These are phyloP conservation scores for Globodera ellingtonae DNA, from an alignment of 1,140 invertebrate species.

Conservation along the genomic window DNA sequence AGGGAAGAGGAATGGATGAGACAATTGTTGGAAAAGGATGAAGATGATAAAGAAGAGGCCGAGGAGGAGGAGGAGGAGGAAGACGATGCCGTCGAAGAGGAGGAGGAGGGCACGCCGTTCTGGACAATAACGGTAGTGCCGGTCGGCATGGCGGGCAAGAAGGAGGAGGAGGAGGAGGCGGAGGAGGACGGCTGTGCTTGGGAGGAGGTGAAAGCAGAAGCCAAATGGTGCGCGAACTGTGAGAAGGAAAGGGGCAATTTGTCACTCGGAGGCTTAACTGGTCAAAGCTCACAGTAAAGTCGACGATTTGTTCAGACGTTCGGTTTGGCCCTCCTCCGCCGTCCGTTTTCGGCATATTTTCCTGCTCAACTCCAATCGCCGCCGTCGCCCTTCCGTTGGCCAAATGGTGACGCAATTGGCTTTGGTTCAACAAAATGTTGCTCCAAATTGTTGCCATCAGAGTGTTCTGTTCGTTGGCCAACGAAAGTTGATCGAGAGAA, in stretches of 20 bases:
- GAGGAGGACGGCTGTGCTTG: neutral
- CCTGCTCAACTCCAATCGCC: neutral
- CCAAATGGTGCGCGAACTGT: conserved; percentile 5
- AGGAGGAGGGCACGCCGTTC: conserved; percentile 11
- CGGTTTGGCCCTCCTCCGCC: too few species aligned
- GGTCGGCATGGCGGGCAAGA: neutral
- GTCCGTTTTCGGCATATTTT: conserved; percentile 7
- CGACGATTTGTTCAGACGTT: neutral
- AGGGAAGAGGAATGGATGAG: neutral
- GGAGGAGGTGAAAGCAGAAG: neutral
- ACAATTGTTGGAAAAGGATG: neutral
- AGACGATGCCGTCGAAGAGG: neutral
- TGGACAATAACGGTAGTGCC: conserved; percentile 23
- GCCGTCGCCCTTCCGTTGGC: neutral
- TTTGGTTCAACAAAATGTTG: conserved; percentile 4
- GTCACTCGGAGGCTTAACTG: neutral
- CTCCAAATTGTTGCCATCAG: conserved; percentile 20
- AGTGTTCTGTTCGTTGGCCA: conserved; percentile 12
- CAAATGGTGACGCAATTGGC: neutral
- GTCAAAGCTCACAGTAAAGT: too few species aligned
- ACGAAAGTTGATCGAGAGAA: neutral
- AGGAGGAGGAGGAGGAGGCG: conserved; percentile 15
- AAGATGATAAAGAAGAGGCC: neutral
- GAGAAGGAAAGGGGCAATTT: neutral
- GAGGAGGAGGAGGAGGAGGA: conserved; percentile 15